These are phyloP conservation scores for Apodemia mormo DNA, from an alignment of 2,888 invertebrate species.

Conservation along the genomic window DNA sequence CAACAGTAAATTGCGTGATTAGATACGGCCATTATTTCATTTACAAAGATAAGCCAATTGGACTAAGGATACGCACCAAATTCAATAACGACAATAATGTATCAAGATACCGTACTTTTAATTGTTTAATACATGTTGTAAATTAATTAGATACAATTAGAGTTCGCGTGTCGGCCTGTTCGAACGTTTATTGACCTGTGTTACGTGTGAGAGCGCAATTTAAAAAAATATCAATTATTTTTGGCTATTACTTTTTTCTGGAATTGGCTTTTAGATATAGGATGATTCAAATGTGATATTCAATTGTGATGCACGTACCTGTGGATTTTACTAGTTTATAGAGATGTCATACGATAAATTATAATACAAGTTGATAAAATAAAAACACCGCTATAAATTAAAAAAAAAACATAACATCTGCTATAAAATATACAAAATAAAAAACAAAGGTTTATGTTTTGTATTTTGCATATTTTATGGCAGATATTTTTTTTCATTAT, in stretches of 20 bases:
- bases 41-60: conserved; percentile 78
- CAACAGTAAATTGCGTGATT: conserved; percentile 27
- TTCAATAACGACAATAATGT: conserved; percentile 66
- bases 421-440: too few relatives aligned
- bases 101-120: conserved; percentile 72
- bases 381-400: too few relatives aligned
- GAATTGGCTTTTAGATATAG: conserved; percentile 34
- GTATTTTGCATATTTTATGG: too few relatives aligned
- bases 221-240: conserved; percentile 59
- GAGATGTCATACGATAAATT: too few relatives aligned
- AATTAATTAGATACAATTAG: conserved; percentile 79
- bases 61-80: conserved; percentile 63
- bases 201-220: conserved; percentile 53
- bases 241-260: conserved; percentile 42
- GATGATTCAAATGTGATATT: conserved; percentile 4
- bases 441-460: too few relatives aligned
- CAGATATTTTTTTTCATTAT: too few relatives aligned
- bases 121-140: conserved; percentile 81
- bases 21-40: conserved; percentile 68
- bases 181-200: conserved; percentile 53
- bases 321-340: too few relatives aligned
- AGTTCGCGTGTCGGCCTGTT: conserved; percentile 65
- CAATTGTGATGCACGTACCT: not conserved
- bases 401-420: too few relatives aligned
- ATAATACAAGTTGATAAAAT: too few relatives aligned